Evolutionary conservation across 2,888 invertebrate genomes (phyloP), one percentile per base, ranked within the genome.

Genomic region (Coelopa pilipes): DNA sequence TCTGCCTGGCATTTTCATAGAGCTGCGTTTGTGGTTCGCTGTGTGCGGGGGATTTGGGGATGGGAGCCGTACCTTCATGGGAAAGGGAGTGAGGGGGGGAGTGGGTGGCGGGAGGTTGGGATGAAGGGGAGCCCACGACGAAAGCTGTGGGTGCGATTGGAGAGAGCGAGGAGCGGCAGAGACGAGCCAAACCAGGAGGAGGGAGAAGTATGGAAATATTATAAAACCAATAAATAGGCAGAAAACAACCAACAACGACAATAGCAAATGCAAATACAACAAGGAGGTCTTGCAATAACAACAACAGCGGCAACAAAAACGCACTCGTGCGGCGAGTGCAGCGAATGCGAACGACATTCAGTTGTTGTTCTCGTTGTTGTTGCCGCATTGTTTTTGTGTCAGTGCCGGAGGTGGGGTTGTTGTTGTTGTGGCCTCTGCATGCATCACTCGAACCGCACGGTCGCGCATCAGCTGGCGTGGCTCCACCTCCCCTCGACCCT

Each of bases 21-120:
- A 63, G 71, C 46, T 71, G 70, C 70, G 70, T 70, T 70, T 70
- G 60, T 49, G 46, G 69, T 70, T 59, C 59, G 59, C 69, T 47
- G n/a, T 46, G 59, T 24, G 19, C 59, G 59, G 70, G n/a, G 47
- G 47, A 24, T 47, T 60, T 70, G 59, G 13, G 47, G 60, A 60
- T 59, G 21, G 21, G 45, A 70, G 15, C 49, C 17, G 59, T 19
- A 24, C 5, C 12, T 1, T 34, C 7, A 2, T 53, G n/a, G 53
- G 67, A 50, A 34, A 53, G 53, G n/a, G 13, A 13, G 53, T 53
- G 13, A 53, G 15, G 10, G 53, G 53, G 53, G 53, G 53, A 34
- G 2, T 34, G 34, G 7, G 13, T 53, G 3, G 53, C 53, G 4
- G 49, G 49, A 10, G 10, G 60, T 15, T 60, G 60, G 60, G 60